Base-by-base conservation (phyloP, 2,113 vertebrate species). In the Labrus mixtus region DNA sequence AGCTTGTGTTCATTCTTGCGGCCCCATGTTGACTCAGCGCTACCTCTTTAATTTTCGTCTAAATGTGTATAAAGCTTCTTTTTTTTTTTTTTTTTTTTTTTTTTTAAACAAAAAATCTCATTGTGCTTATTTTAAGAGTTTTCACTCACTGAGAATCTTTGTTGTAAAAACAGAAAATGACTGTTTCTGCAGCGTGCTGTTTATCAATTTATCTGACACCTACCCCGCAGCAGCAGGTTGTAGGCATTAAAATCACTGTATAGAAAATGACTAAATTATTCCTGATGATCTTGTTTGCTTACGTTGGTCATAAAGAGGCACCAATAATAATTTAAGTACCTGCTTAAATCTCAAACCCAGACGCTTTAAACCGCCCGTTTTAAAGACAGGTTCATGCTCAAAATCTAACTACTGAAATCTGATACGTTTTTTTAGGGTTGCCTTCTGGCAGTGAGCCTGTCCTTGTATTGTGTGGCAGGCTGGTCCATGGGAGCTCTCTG, bases 401-500 rank as follows among this genome's bases (percentile, higher is more conserved):
- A 55, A 13, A 77, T 33, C 10, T 46, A n/a, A 45, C 39, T 45
- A 19, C 20, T 68, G 73, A 55, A 3, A 57, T 8, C 2, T 2
- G 60, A 70, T 46, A 61, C 13, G 54, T 33, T 72, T 76, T 72
- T 76, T 76, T 37, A 20, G 48, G 65, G 41, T 10, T 48, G 61
- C 41, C 23, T 5, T 73, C 62, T 83, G 76, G 79, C 72, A 74
- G 51, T 17, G 12, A 55, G 50, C n/a, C 76, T 64, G 65, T 10
- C 11, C 36, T 62, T 66, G 45, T 79, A 37, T 66, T 56, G 23
- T 76, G 67, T 43, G 68, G 53, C 53, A 43, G 58, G 55, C 61
- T 48, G 58, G 79, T 81, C 29, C 36, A 82, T 82, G 65, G 71
- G 54, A 82, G 74, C 66, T 72, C 60, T 73, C 81, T 86, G 43